These are phyloP conservation scores for Sakesphorus luctuosus DNA, from an alignment of 2,113 vertebrate genomes.

Conservation along the genomic window DNA sequence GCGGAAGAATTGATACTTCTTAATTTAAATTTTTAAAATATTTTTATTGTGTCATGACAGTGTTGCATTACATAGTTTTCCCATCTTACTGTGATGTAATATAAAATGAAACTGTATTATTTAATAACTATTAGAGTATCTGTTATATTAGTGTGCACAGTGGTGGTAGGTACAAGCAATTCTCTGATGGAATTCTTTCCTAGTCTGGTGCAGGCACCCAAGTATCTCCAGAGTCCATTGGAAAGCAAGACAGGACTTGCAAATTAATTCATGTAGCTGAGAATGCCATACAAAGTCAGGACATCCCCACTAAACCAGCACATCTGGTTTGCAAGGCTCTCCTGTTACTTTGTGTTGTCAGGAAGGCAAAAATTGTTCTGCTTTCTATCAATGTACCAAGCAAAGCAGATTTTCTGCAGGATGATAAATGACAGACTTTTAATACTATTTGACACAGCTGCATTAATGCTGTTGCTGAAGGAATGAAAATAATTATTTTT, in stretches of 20 bases:
- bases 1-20: background rate
- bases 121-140: background rate
- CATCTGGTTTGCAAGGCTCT: background rate
- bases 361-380: background rate
- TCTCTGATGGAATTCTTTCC: background rate
- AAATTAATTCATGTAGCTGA: background rate
- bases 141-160: background rate
- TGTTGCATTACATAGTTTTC: background rate
- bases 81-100: background rate
- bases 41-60: background rate
- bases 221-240: background rate
- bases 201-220: background rate
- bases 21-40: background rate
- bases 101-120: background rate
- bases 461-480: background rate
- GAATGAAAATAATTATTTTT: background rate
- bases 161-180: background rate
- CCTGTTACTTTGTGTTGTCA: background rate
- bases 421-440: background rate
- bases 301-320: background rate
- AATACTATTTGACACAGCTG: background rate
- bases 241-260: background rate
- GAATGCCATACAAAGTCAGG: background rate
- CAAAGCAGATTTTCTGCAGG: background rate
- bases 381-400: background rate